Conservation (phyloP, 1,140 invertebrate species). For the Physella acuta region DNA sequence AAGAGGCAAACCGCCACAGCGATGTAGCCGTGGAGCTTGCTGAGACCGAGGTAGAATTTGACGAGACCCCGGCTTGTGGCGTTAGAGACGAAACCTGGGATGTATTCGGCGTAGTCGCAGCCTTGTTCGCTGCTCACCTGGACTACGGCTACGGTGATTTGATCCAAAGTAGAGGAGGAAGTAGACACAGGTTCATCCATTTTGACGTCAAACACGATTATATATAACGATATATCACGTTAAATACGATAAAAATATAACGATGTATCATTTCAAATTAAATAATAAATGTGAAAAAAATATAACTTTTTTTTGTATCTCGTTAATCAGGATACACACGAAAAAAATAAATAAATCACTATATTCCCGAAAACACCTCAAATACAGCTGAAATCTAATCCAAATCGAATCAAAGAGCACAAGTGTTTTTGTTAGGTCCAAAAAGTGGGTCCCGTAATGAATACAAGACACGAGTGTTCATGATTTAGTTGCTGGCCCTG, state of each 20-base stretch:
- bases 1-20: constrained; percentile 79
- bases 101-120: constrained; percentile 2
- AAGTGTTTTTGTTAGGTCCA: too few relatives aligned
- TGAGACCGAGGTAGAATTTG: constrained; percentile 49
- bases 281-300: not conserved
- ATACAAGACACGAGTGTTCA: too few relatives aligned
- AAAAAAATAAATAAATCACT: too few relatives aligned
- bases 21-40: constrained; percentile 70
- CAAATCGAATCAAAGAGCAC: too few relatives aligned
- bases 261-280: not conserved
- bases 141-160: not conserved
- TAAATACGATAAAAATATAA: not conserved
- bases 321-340: too few relatives aligned
- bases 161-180: not conserved
- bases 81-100: constrained; percentile 28
- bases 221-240: not conserved
- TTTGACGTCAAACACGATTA: not conserved
- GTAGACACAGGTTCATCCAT: not conserved
- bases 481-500: too few relatives aligned
- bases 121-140: not conserved
- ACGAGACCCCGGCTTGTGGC: constrained; percentile 22
- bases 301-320: not conserved
- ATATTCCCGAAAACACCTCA: too few relatives aligned
- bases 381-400: too few relatives aligned
- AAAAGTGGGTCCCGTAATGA: too few relatives aligned